phyloP scores from a whole-genome alignment of 2,113 vertebrate genomes.

The Dicerorhinus sumatrensis region DNA sequence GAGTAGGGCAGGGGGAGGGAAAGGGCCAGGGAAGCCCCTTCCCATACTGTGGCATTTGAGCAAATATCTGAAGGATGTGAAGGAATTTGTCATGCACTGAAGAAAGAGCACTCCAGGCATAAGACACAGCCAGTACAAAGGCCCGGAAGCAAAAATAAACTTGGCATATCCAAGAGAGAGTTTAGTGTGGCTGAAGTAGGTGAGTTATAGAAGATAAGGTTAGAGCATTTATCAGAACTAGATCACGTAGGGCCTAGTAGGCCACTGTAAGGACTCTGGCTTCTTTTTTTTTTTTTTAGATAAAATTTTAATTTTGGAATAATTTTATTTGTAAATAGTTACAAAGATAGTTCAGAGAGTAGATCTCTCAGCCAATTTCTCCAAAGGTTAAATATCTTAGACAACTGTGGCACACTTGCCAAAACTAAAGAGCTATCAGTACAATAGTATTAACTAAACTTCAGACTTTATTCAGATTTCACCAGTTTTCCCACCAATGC shows the following conservation, averaged over 20 bases:
- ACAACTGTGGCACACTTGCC: background rate
- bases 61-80: background rate
- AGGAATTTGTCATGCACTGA: too few species aligned
- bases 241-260: background rate
- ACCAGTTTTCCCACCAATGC: background rate
- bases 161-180: background rate
- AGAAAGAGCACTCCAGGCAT: background rate
- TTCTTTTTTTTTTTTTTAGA: background rate
- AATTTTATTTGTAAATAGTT: conserved; percentile 37
- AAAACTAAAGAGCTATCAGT: conserved; percentile 38
- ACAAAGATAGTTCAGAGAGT: background rate
- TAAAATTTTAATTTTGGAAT: conserved; percentile 27
- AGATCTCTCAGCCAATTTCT: background rate
- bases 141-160: background rate
- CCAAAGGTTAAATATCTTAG: background rate
- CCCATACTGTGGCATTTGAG: background rate
- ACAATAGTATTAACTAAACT: background rate
- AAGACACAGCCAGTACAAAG: background rate
- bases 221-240: background rate
- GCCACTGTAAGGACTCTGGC: background rate
- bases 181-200: background rate
- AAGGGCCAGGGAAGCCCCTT: background rate
- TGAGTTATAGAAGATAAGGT: background rate
- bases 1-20: background rate
- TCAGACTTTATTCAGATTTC: background rate